Base-by-base conservation (phyloP, 2,888 invertebrate species). In the Pardosa pseudoannulata region DNA sequence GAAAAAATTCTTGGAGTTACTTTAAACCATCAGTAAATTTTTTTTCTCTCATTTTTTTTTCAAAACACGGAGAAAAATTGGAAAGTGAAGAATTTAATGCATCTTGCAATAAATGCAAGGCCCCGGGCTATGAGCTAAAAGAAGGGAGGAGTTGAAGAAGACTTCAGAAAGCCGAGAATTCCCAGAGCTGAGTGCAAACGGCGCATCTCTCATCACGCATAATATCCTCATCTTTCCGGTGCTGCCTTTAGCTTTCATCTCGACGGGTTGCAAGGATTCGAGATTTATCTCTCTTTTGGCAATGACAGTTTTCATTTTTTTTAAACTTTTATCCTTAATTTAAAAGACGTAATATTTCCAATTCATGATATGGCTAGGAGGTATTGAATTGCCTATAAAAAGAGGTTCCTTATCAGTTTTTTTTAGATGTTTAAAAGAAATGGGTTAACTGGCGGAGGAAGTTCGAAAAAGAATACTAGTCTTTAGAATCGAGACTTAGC, bases 201-300 rank as follows among this genome's bases (percentile, higher is more conserved):
- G 56, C 56, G 56, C 56, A 56, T 56, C 56, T 56, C 56, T 23
- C 23, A 56, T 56, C 56, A 56, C 56, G 56, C 56, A 56, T 56
- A 56, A 56, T 56, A 56, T 56, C 56, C 56, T 23, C 56, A 56
- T 56, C 56, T 56, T 56, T 56, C 56, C 56, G 56, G 19, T 23
- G 23, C 23, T 56, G 56, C 23, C 16, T 56, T 23, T 6, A 23
- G 56, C 56, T 56, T 56, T 56, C 19, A 23, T 23, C 23, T 23
- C 3, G 5, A 23, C 56, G 56, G 46, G 56, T 56, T 56, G 56
- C 56, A 19, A 56, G 19, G 0, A 5, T 36, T 23, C 23, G 23
- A 23, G 56, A 1, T 2, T 56, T 23, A 56, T 56, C 56, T 0
- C 56, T 56, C 5, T 23, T 23, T 6, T 56, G 56, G 56, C 56